phyloP scores from a whole-genome alignment of 2,888 invertebrate species.

The Sinhomidia bicolor region DNA sequence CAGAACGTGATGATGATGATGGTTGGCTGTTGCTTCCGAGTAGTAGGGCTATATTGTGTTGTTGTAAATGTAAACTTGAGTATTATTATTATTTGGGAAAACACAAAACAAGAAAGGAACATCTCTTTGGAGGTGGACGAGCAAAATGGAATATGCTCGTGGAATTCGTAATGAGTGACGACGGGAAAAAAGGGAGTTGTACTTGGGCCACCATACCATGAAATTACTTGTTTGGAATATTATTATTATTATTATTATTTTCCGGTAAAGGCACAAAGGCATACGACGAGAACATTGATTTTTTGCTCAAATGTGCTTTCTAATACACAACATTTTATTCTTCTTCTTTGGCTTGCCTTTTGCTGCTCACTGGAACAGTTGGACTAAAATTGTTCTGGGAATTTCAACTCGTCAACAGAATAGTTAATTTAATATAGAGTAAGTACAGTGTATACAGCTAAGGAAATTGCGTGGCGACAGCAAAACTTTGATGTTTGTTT shows the following conservation, averaged over 20 bases:
- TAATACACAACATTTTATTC: too few relatives aligned
- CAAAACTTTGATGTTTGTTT: too few relatives aligned
- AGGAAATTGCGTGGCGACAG: too few relatives aligned
- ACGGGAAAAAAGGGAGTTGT: conserved; percentile 6
- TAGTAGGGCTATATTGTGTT: neutral
- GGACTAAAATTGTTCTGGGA: too few relatives aligned
- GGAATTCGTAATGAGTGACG: conserved; percentile 24
- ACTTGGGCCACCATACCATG: conserved; percentile 1
- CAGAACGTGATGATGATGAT: neutral
- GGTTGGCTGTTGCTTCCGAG: neutral
- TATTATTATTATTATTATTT: conserved; percentile 26
- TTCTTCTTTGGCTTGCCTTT: too few relatives aligned
- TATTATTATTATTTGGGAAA: neutral
- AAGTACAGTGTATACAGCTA: too few relatives aligned
- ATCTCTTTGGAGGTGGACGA: neutral
- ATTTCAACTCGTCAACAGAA: too few relatives aligned
- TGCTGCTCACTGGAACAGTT: too few relatives aligned
- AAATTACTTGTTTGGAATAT: conserved; percentile 41
- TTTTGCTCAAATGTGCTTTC: too few relatives aligned
- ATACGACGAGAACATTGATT: neutral
- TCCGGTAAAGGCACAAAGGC: neutral
- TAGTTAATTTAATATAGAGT: too few relatives aligned
- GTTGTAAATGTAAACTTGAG: neutral
- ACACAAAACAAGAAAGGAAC: neutral
- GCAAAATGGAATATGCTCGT: conserved; percentile 30